Evolutionary conservation across 2,888 invertebrate genomes (phyloP).

Genomic region (Hyposoter didymator): DNA sequence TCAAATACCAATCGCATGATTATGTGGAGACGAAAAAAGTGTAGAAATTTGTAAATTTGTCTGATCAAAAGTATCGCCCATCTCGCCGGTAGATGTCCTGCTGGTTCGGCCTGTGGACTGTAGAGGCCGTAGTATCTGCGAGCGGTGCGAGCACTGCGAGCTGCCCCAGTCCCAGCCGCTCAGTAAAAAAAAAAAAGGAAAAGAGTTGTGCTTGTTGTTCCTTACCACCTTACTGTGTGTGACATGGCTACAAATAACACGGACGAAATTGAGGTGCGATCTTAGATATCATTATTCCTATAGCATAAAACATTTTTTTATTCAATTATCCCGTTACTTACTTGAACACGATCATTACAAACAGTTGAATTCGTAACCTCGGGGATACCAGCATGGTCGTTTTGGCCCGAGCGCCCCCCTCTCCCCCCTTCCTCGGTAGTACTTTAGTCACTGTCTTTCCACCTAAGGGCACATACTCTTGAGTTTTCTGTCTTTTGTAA

Average conservation of each 20-base stretch:
- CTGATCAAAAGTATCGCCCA: neutral
- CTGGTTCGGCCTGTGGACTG: neutral
- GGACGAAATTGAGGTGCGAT: constrained; percentile 86
- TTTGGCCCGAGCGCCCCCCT: constrained; percentile 39
- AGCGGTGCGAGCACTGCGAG: neutral
- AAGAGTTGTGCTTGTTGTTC: constrained; percentile 26
- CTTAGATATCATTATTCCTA: constrained; percentile 38
- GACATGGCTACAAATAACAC: constrained; percentile 88
- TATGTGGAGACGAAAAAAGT: neutral
- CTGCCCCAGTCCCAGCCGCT: neutral
- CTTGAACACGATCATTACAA: neutral
- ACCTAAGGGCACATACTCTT: constrained; percentile 60
- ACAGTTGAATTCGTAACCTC: constrained; percentile 32
- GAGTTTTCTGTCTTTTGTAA: constrained; percentile 1
- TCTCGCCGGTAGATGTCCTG: neutral
- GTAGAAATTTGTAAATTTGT: neutral
- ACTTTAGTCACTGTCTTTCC: constrained; percentile 59
- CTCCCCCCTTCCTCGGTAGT: constrained; percentile 9
- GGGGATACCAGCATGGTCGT: constrained; percentile 83
- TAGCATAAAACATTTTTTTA: neutral
- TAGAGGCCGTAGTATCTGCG: neutral
- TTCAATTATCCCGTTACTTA: neutral
- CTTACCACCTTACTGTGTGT: constrained; percentile 76
- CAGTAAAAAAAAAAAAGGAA: constrained; percentile 2
- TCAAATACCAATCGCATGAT: neutral